phyloP scores from a whole-genome alignment of 2,888 invertebrate genomes.

The Melanargia galathea region DNA sequence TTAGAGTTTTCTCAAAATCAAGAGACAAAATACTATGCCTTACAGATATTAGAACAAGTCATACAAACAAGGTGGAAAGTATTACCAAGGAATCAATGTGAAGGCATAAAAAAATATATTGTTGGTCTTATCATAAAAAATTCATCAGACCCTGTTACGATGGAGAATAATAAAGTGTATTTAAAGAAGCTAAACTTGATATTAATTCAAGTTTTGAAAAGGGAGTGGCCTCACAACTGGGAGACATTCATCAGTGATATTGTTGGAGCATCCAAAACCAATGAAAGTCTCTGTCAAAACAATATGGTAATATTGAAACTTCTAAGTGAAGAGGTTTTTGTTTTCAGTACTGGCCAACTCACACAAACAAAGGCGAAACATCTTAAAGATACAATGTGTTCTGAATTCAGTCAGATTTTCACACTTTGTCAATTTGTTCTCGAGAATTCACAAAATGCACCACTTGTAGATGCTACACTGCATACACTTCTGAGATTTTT shows the following conservation, averaged over 20 bases:
- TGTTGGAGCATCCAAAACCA: conserved; percentile 99
- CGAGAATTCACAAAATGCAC: conserved; percentile 98
- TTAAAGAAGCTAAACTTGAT: conserved; percentile 99
- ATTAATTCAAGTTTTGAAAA: conserved; percentile 98
- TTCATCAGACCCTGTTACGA: conserved; percentile 93
- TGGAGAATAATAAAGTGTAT: conserved; percentile 97
- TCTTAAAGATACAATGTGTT: conserved; percentile 99
- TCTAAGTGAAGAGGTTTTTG: conserved; percentile 99
- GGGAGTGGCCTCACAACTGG: conserved; percentile 99
- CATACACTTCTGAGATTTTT: conserved; percentile 98
- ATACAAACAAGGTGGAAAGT: conserved; percentile 99
- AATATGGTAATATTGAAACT: conserved; percentile 99
- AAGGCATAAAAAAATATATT: conserved; percentile 99
- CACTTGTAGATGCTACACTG: conserved; percentile 96
- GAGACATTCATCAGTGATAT: conserved; percentile 99
- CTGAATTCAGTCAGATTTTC: conserved; percentile 99
- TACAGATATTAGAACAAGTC: conserved; percentile 99
- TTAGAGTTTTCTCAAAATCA: conserved; percentile 98
- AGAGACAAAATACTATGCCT: conserved; percentile 99
- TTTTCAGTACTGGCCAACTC: conserved; percentile 98
- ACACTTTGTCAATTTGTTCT: conserved; percentile 98
- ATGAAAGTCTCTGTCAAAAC: conserved; percentile 99
- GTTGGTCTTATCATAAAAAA: conserved; percentile 99
- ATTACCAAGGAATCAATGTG: conserved; percentile 98
- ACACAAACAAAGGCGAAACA: conserved; percentile 99